A percentile compares a stretch with the other conserved stretches of the same genome.
phyloP scores from a whole-genome alignment of 2,888 invertebrate genomes.

The Amiota minor region DNA sequence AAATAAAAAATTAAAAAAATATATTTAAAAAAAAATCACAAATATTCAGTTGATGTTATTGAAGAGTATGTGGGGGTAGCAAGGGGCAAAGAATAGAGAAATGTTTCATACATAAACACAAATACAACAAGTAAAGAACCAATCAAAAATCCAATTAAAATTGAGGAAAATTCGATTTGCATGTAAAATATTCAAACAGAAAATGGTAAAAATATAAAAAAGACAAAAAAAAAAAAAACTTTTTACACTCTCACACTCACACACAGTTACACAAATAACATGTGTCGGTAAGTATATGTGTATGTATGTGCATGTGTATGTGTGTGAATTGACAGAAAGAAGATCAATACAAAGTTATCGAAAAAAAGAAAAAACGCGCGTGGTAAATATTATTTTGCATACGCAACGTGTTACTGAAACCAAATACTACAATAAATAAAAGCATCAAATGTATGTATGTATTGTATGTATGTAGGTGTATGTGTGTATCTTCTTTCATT shows the following conservation, averaged over 20 bases:
- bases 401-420: constrained; percentile 7
- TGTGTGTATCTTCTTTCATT: too few species aligned
- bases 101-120: constrained; percentile 58
- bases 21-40: constrained; percentile 44
- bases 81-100: constrained; percentile 29
- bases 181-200: constrained; percentile 66
- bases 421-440: constrained; percentile 45
- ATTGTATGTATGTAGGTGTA: too few species aligned
- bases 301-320: not conserved
- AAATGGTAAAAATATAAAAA: not conserved
- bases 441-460: constrained; percentile 21
- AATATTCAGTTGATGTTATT: constrained; percentile 23
- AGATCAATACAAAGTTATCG: not conserved
- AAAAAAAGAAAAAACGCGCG: not conserved
- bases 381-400: constrained; percentile 28
- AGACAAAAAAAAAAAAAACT: not conserved
- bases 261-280: too few species aligned
- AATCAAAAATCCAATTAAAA: constrained; percentile 73
- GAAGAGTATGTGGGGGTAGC: constrained; percentile 34
- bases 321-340: constrained; percentile 4
- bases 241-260: too few species aligned
- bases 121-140: constrained; percentile 60
- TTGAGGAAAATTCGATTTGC: constrained; percentile 73
- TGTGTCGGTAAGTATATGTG: not conserved
- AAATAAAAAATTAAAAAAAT: constrained; percentile 6